Base-by-base conservation (phyloP, 2,888 invertebrate species). In the Chrysolina oricalcia region DNA sequence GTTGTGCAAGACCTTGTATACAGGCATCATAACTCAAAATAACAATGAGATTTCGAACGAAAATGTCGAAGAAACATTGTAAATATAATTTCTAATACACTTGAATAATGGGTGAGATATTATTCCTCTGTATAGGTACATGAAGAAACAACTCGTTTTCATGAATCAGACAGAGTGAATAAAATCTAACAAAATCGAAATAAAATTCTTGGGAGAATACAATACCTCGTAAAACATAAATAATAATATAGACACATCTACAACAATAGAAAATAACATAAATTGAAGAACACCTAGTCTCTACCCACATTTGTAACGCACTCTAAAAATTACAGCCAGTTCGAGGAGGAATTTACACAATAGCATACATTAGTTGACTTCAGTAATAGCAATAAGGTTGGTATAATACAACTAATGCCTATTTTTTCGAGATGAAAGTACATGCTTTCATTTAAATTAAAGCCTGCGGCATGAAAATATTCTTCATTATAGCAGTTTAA, bases 241-340 rank as follows among this genome's bases (percentile, higher is more conserved):
- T 67, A 67, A 67, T 67, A 67, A 48, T 50, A 66, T 67, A 67
- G 66, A 67, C 66, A 67, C 23, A 50, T 50, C 66, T 67, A 67
- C 50, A 67, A 67, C 66, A 67, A 67, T 67, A 67, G 66, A 67
- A 50, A 67, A 67, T 67, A 67, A 67, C 66, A 67, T 67, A 67
- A 67, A 67, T 67, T 67, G 66, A 50, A 27, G 66, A 67, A 67
- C 66, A 67, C 48, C 48, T 67, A 67, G 50, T 67, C 35, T 50
- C 66, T 67, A 67, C 66, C 66, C 66, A 67, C 66, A 67, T 50
- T 67, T 35, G 50, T 67, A 50, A 50, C 66, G 66, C 66, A 67
- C 50, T 67, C 23, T 27, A 19, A 23, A 67, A 50, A 67, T 67
- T 67, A 50, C 48, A 67, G 66, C 50, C 48, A 50, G 19, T 50